Conservation (phyloP, 37 sponge, comb jelly and placozoan species). For the Bolinopsis microptera region DNA sequence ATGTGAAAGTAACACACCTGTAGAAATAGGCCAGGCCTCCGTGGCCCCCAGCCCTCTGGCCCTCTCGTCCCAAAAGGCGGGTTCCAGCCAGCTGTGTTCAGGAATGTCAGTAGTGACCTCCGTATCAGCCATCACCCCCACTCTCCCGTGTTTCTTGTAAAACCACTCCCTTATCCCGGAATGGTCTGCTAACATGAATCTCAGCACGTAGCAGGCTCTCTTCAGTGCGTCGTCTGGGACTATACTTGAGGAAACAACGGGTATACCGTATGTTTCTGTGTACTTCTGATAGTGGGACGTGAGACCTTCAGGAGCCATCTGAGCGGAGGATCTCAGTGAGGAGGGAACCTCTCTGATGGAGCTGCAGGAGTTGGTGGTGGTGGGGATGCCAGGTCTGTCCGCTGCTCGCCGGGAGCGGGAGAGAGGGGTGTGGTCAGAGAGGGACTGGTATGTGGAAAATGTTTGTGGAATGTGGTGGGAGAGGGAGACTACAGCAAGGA, state of each 20-base stretch:
- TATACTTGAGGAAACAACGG: conserved; percentile 4
- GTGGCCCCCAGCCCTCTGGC: conserved; percentile 35
- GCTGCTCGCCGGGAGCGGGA: no score
- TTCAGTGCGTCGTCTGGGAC: conserved; percentile 16
- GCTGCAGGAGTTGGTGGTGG: background rate
- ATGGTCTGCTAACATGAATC: conserved; percentile 27
- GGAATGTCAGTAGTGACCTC: conserved; percentile 39
- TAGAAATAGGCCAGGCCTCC: conserved; percentile 31
- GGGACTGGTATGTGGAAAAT: no score
- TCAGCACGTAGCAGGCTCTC: background rate
- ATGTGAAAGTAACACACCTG: no score
- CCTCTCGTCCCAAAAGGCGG: conserved; percentile 6
- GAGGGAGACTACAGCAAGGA: no score
- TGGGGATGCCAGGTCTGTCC: background rate
- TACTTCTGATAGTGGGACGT: conserved; percentile 27
- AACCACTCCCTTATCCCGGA: background rate
- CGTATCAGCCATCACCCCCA: background rate
- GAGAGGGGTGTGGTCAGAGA: no score
- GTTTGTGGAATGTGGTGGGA: no score
- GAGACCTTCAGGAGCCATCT: conserved; percentile 24
- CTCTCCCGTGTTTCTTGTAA: background rate
- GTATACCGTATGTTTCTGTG: conserved; percentile 46
- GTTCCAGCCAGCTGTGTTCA: conserved; percentile 50
- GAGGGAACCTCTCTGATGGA: background rate
- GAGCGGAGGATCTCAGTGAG: background rate